These are phyloP conservation scores for Lithobates pipiens DNA, from an alignment of 2,797 vertebrate species.

Conservation along the genomic window DNA sequence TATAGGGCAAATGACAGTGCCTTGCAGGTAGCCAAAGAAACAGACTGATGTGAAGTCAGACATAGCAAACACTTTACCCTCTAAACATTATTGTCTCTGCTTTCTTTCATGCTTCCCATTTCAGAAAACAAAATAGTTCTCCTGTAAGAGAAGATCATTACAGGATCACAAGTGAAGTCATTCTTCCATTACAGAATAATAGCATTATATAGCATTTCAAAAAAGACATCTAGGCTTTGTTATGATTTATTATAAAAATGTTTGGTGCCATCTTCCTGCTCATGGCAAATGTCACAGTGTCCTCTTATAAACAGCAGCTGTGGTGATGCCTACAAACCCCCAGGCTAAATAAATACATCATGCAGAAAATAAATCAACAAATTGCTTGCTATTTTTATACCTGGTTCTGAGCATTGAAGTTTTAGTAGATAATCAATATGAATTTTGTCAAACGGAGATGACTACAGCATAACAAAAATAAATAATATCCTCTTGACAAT, in stretches of 20 bases:
- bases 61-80: background rate
- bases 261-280: slow-evolving; percentile 18
- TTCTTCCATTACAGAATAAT: background rate
- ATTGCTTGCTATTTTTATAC: slow-evolving; percentile 35
- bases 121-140: background rate
- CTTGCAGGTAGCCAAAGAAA: background rate
- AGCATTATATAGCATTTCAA: background rate
- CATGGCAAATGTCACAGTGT: slow-evolving; percentile 53
- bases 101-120: background rate
- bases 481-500: background rate
- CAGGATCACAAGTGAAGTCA: background rate
- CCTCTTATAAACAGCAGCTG: slow-evolving; percentile 54
- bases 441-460: slow-evolving; percentile 29
- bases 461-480: slow-evolving; percentile 10
- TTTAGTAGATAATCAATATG: slow-evolving; percentile 45
- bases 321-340: slow-evolving; percentile 36
- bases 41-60: background rate
- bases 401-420: background rate
- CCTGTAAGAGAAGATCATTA: background rate
- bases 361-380: slow-evolving; percentile 44
- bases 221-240: background rate
- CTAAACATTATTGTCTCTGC: background rate
- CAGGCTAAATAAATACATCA: slow-evolving; percentile 46
- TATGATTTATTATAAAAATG: slow-evolving; percentile 24
- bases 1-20: background rate